Evolutionary conservation across 2,888 invertebrate genomes (phyloP), one percentile per base, ranked within the genome.

Genomic region (Meteorus cinctellus): DNA sequence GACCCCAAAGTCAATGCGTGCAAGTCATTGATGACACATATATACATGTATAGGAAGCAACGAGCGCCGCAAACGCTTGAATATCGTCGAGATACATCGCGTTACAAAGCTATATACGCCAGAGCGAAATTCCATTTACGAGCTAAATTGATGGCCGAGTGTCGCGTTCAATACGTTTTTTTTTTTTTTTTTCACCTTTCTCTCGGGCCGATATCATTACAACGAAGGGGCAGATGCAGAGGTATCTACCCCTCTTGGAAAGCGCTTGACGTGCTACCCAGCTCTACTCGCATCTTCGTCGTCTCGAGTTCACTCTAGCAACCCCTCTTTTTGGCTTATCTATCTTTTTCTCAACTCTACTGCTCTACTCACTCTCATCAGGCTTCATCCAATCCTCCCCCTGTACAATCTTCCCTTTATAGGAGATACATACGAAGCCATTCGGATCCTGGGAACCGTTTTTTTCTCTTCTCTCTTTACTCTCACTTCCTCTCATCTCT

Each of bases 371-470:
- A 24, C 65, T 65, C 76, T 74, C 59, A 59, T 27, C 34, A 14
- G 55, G 77, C 81, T 83, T 82, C 81, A 82, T 81, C 77, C 81
- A 82, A 82, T 83, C 84, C 85, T 79, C 77, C 80, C 78, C 72
- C 82, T 83, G 83, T 84, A 85, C 86, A 84, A 87, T 88, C 87
- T 87, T 88, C 87, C 85, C 83, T 87, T 87, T 87, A 86, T 86
- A 83, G 75, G 82, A 85, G 86, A 86, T 87, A 87, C 85, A 87
- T 84, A 83, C 85, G 86, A 86, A 85, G 84, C 87, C 81, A 86
- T 88, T 87, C 84, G 86, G 87, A 85, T 86, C 88, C 86, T 88
- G 88, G 88, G 88, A 88, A 88, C 88, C 85, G 85, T 86, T 88
- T 86, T 87, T 84, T 55, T 19, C 74, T 68, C 67, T 45, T 66